These are phyloP conservation scores for Alcedo quadribrachys DNA, from an alignment of 2,797 vertebrate genomes.

Conservation along the genomic window DNA sequence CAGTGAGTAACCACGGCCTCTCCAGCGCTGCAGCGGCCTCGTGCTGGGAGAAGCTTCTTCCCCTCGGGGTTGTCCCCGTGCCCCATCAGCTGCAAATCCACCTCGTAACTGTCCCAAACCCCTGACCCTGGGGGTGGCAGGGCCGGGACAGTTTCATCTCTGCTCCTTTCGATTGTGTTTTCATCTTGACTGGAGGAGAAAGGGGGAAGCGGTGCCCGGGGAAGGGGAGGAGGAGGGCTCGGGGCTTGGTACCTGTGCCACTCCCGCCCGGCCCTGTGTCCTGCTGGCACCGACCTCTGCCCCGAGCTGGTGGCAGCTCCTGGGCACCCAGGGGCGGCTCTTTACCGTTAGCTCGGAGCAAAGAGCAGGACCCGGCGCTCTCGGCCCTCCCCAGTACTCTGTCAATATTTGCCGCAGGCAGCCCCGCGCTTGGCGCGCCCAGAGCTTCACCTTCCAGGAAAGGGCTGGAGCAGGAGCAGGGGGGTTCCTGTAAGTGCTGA, in stretches of 20 bases:
- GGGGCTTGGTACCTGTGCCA: background rate
- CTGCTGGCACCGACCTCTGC: background rate
- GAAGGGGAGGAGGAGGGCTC: too few relatives aligned
- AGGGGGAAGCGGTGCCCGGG: background rate
- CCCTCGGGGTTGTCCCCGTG: background rate
- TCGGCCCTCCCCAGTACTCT: background rate
- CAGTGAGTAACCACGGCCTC: background rate
- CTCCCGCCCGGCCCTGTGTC: background rate
- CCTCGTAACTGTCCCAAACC: background rate
- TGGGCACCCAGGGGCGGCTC: background rate
- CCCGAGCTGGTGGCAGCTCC: background rate
- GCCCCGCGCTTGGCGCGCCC: background rate
- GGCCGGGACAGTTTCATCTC: fast-evolving
- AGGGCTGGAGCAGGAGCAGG: background rate
- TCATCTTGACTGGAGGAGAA: background rate
- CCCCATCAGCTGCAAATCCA: background rate
- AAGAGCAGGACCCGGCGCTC: conserved; percentile 11
- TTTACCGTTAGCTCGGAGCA: conserved; percentile 58
- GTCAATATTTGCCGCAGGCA: conserved; percentile 54
- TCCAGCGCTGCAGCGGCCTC: fast-evolving
- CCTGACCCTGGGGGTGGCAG: background rate
- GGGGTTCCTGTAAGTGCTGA: conserved; percentile 5
- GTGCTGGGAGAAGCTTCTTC: background rate
- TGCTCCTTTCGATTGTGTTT: background rate
- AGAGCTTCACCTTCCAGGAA: conserved; percentile 28